Evolutionary conservation across 2,113 vertebrate genomes (phyloP).

Genomic region (Ciconia stormi): DNA sequence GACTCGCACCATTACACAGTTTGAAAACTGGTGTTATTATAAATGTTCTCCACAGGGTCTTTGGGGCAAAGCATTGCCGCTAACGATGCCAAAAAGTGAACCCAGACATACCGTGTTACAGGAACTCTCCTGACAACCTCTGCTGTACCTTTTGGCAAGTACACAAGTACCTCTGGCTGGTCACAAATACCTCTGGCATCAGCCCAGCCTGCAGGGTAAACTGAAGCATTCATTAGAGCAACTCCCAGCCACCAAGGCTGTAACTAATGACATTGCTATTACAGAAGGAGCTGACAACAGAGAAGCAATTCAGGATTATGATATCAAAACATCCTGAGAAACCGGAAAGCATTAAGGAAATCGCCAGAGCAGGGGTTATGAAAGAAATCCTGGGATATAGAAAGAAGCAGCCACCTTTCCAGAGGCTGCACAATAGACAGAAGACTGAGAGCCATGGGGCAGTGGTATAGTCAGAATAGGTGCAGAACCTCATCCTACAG

Average conservation of each 20-base stretch:
- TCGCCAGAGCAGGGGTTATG: neutral
- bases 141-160: constrained; percentile 1
- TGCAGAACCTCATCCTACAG: neutral
- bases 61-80: neutral
- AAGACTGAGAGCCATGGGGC: neutral
- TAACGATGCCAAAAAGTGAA: neutral
- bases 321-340: constrained; percentile 42
- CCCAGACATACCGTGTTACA: neutral
- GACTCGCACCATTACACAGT: neutral
- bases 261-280: neutral
- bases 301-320: constrained; percentile 31
- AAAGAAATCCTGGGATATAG: neutral
- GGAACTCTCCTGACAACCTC: neutral
- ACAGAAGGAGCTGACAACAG: constrained; percentile 7
- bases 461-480: accelerated
- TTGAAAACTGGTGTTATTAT: neutral
- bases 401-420: neutral
- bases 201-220: constrained; percentile 13
- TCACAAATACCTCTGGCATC: constrained; percentile 28
- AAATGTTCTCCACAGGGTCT: neutral
- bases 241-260: neutral
- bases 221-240: neutral
- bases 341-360: neutral
- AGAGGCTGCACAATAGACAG: neutral
- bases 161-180: neutral